A percentile compares a stretch with the other conserved stretches of the same genome.
phyloP scores from a whole-genome alignment of 2,888 invertebrate genomes.

The Diachrysia chrysitis region DNA sequence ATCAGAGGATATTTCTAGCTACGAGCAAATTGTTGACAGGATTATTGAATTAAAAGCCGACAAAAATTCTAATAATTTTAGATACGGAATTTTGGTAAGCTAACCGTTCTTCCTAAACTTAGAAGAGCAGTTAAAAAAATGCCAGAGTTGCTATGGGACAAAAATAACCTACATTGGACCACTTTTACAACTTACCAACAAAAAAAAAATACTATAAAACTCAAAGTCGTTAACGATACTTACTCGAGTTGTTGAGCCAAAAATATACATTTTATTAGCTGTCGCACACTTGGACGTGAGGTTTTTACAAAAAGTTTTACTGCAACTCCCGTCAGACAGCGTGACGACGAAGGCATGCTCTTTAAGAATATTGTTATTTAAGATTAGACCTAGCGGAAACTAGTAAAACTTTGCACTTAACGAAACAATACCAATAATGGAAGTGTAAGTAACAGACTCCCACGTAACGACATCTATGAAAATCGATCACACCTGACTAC shows the following conservation, averaged over 20 bases:
- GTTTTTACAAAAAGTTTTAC: slow-evolving; percentile 36
- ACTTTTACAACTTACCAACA: slow-evolving; percentile 11
- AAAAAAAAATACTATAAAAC: slow-evolving; percentile 32
- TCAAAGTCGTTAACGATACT: slow-evolving; percentile 41
- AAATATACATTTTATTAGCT: slow-evolving; percentile 45
- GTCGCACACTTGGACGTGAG: slow-evolving; percentile 23
- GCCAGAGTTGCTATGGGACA: background rate
- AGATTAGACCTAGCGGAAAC: background rate
- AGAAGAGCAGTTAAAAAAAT: background rate
- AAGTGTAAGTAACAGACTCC: background rate
- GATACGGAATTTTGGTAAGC: background rate
- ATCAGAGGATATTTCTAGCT: slow-evolving; percentile 41
- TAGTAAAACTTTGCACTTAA: background rate
- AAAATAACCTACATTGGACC: slow-evolving; percentile 14
- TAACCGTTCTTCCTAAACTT: background rate
- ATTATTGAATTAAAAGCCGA: slow-evolving; percentile 27
- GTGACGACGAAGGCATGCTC: slow-evolving; percentile 27
- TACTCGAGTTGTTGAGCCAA: slow-evolving; percentile 40
- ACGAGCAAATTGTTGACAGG: slow-evolving; percentile 39
- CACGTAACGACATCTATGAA: background rate
- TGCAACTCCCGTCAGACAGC: slow-evolving; percentile 33
- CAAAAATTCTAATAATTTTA: background rate
- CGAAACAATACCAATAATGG: background rate
- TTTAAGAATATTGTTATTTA: slow-evolving; percentile 9
- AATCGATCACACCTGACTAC: no score